Conservation (phyloP, 2,797 vertebrate species). For the Picus viridis region DNA sequence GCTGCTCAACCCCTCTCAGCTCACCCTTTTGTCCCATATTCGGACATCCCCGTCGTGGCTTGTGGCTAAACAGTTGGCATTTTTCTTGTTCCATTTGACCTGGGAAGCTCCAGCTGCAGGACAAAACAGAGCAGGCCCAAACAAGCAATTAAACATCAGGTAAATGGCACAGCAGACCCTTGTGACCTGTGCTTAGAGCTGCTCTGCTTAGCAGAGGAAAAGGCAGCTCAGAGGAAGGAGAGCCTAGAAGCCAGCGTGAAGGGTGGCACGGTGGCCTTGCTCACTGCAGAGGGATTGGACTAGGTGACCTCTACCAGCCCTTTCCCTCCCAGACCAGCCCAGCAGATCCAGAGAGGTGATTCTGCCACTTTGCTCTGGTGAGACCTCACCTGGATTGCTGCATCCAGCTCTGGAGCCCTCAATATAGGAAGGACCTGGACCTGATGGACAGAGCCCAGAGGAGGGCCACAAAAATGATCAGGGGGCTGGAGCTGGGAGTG, state of each 20-base stretch:
- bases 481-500: no score
- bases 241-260: neutral
- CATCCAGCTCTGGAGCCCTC: no score
- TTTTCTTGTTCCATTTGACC: constrained; percentile 97
- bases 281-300: no score
- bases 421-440: no score
- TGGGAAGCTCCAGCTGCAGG: constrained; percentile 93
- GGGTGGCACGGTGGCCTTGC: neutral
- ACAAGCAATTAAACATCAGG: neutral
- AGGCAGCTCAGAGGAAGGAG: neutral
- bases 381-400: no score
- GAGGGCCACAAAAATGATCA: no score
- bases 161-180: neutral
- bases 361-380: no score
- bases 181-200: neutral
- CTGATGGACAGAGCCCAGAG: no score
- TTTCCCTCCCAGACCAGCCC: no score
- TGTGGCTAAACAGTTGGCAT: constrained; percentile 90
- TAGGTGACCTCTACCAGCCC: no score
- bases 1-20: constrained; percentile 7
- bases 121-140: constrained; percentile 20
- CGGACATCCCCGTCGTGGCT: constrained; percentile 96
- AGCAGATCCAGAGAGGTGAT: no score
- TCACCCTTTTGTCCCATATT: constrained; percentile 97
- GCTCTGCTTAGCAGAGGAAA: neutral